These are phyloP conservation scores for Carettochelys insculpta DNA, from an alignment of 2,113 vertebrate species.

Conservation along the genomic window DNA sequence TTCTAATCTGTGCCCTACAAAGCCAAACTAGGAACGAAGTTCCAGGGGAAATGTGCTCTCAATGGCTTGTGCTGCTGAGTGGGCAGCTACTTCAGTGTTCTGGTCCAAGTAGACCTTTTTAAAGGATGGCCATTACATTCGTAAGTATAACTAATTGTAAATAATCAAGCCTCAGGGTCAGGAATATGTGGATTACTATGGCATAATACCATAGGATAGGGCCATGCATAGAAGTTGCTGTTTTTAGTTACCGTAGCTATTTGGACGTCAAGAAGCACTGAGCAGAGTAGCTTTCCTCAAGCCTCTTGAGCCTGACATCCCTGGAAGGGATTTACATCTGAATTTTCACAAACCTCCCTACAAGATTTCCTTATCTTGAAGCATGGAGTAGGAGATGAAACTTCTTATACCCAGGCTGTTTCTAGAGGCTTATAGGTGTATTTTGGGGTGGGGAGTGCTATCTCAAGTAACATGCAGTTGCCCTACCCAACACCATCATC, in stretches of 20 bases:
- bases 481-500: background rate
- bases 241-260: background rate
- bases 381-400: background rate
- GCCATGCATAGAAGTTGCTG: background rate
- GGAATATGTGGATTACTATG: rapidly evolving
- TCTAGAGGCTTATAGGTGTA: background rate
- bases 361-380: background rate
- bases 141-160: background rate
- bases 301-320: background rate
- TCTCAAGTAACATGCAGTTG: background rate
- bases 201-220: background rate
- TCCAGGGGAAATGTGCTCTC: background rate
- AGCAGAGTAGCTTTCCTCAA: background rate
- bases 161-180: background rate
- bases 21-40: no score
- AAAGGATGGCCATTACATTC: background rate
- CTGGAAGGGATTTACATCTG: background rate
- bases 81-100: background rate
- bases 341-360: background rate
- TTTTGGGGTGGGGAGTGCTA: background rate
- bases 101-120: background rate
- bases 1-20: no score
- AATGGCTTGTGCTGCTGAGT: background rate
- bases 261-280: background rate
- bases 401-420: background rate